Percentiles rank a stretch among this genome's conserved stretches.
phyloP scores from a whole-genome alignment of 2,888 invertebrate species.

The Oscheius myriophilus region DNA sequence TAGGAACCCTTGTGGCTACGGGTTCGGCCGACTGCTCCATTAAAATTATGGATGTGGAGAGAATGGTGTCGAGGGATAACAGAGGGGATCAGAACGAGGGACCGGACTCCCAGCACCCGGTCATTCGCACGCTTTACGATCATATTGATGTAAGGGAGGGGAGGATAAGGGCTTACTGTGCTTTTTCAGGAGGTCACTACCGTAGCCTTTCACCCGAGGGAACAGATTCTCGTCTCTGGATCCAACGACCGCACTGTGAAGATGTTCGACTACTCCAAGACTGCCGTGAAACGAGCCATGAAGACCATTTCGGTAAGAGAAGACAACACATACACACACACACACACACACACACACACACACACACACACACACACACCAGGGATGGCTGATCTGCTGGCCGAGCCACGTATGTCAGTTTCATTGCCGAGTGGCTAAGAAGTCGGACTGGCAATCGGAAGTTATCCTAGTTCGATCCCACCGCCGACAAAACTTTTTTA shows the following conservation, averaged over 20 bases:
- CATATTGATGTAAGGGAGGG: conserved; percentile 81
- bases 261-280: conserved; percentile 96
- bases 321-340: no score
- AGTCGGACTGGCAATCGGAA: no score
- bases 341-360: neutral
- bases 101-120: conserved; percentile 82
- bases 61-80: conserved; percentile 94
- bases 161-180: neutral
- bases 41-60: conserved; percentile 97
- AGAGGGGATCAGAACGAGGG: conserved; percentile 72
- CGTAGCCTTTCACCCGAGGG: conserved; percentile 93
- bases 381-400: no score
- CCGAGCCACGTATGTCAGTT: no score
- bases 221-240: conserved; percentile 92
- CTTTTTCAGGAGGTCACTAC: conserved; percentile 84
- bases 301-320: conserved; percentile 79
- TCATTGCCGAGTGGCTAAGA: no score
- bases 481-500: no score
- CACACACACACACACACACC: no score
- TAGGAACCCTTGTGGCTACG: conserved; percentile 90
- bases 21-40: conserved; percentile 98
- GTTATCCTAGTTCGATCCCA: no score
- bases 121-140: conserved; percentile 95
- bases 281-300: conserved; percentile 96
- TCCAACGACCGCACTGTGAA: conserved; percentile 93